phyloP scores from a whole-genome alignment of 1,140 invertebrate genomes.

The Lysiphlebus fabarum region DNA sequence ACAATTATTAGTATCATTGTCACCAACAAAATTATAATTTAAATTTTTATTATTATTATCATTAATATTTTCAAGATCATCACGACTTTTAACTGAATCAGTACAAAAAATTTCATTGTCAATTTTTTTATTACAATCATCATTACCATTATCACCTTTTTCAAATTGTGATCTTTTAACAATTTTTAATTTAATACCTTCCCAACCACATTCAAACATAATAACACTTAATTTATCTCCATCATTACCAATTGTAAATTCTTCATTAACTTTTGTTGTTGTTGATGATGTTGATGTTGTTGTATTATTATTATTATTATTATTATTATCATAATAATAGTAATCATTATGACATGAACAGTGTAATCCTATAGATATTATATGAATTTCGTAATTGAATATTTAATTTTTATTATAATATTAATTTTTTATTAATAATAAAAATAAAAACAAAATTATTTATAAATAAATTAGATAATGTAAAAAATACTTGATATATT shows the following conservation, averaged over 20 bases:
- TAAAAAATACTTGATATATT: background rate
- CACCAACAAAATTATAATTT: conserved; percentile 56
- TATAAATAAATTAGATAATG: background rate
- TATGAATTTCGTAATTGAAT: conserved; percentile 20
- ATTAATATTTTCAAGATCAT: conserved; percentile 43
- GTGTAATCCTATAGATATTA: conserved; percentile 26
- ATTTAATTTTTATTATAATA: conserved; percentile 13
- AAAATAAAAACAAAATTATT: no score
- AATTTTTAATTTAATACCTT: conserved; percentile 84
- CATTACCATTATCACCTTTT: conserved; percentile 63
- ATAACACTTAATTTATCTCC: conserved; percentile 86
- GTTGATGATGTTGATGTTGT: conserved; percentile 43
- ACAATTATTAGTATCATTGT: conserved; percentile 38
- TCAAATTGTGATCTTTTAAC: conserved; percentile 72
- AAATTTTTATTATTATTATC: conserved; percentile 38
- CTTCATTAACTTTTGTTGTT: conserved; percentile 40
- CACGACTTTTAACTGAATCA: conserved; percentile 44
- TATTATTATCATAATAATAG: conserved; percentile 42
- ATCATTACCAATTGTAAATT: conserved; percentile 46
- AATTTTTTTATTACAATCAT: conserved; percentile 51
- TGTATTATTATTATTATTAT: conserved; percentile 47
- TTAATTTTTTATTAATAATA: background rate
- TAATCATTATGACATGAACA: conserved; percentile 55
- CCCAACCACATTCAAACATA: conserved; percentile 94
- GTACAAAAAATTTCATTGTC: conserved; percentile 42